Base-by-base conservation (phyloP, 2,797 vertebrate genomes). In the Acridotheres tristis region DNA sequence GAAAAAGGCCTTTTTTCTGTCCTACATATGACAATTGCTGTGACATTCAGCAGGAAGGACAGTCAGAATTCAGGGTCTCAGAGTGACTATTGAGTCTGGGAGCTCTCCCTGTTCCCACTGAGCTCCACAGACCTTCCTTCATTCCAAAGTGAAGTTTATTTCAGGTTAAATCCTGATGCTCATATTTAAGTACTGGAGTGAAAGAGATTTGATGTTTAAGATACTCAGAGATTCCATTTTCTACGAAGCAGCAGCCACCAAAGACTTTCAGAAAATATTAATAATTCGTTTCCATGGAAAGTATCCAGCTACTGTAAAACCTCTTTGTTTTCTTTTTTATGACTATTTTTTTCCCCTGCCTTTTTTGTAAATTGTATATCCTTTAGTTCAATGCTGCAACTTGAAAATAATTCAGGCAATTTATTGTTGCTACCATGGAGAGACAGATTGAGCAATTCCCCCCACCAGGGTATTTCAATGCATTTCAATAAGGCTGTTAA, bases 351-450 rank as follows among this genome's bases (percentile, higher is more conserved):
- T 74, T 74, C 3, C 7, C 42, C 14, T 6, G 10, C 11, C 9
- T 76, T 34, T 34, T 54, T 30, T 17, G 51, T 18, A 1, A 30
- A 48, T 21, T 58, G 5, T 38, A 10, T 32, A 11, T 87, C 29
- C 48, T 73, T 38, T 45, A 38, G 26, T 45, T 82, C 42, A 71
- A 1, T 30, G 40, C 42, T 89, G 75, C 55, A 76, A 82, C 63
- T 83, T 61, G 57, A 48, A 90, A 95, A 87, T 91, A 85, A 79
- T 91, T 89, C 80, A 38, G 53, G 74, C 80, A 83, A 51, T 83
- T 91, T 85, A 48, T 43, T 67, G 48, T 79, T 50, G 48, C 63
- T 82, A 29, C 88, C 55, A 25, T 20, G 53, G 53, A 61, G 57
- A 94, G 61, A 11, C 43, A 80, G 86, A 80, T 0, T 42, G 67